Base-by-base conservation (phyloP, 92 coral and sea anemone genomes). In the Actinernus sp. region DNA sequence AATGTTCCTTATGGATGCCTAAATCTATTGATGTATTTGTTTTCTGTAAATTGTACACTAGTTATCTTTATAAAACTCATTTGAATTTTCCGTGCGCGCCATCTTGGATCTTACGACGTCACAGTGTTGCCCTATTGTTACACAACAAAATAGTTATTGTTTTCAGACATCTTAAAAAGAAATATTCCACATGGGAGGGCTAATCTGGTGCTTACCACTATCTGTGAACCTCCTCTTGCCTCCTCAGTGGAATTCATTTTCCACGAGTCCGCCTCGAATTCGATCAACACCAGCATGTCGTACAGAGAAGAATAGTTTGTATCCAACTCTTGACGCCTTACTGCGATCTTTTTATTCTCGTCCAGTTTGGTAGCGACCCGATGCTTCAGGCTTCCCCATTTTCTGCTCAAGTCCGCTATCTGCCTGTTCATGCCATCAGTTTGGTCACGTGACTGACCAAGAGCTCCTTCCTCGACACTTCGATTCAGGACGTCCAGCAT, bases 401-500 rank as follows among this genome's bases (percentile, higher is more conserved):
- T 24, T 13, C 32, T 55, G 25, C 49, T 47, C 10, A 70, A 66
- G 16, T 70, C 77, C 11, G 34, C 14, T 43, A 73, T 73, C 55
- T 49, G 71, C 43, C 50, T 62, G 76, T 65, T 73, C 70, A 54
- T 65, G 21, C 16, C 49, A 61, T 55, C 82, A 22, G 60, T 56
- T 29, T 64, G 71, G 51, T 31, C 73, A 50, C 65, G 43, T 22
- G 57, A 65, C 47, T 19, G 33, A 22, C 66, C 86, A 28, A 58
- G 60, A 2, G 71, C 49, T 49, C 83, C 83, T 24, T 80, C 93
- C 8, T 86, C 88, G 23, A 90, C 70, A 38, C 80, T 68, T 22
- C 75, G 83, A 28, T 84, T 77, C 73, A 95, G 71, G 23, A 74
- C 59, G 41, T 87, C 95, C 18, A 92, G 72, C 51, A 84, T 80